phyloP scores from a whole-genome alignment of 1,140 invertebrate species.

The Dendrolimus punctatus region DNA sequence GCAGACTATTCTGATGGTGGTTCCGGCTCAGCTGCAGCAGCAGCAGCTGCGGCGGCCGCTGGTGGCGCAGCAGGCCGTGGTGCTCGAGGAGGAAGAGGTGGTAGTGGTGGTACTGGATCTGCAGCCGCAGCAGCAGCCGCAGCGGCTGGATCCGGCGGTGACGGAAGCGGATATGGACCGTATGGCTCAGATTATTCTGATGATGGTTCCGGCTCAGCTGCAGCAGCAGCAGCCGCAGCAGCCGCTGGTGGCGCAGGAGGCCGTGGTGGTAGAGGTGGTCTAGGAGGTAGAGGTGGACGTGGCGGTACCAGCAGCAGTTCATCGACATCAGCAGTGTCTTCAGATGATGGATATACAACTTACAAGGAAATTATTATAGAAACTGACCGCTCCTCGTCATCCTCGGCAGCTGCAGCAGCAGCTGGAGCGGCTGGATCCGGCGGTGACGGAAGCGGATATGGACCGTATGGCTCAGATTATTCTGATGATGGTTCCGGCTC shows the following conservation, averaged over 20 bases:
- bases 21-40: slow-evolving; percentile 8
- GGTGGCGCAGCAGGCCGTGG: slow-evolving; percentile 5
- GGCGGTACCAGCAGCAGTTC: too few species aligned
- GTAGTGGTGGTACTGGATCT: slow-evolving; percentile 12
- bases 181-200: slow-evolving; percentile 6
- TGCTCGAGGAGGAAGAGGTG: slow-evolving; percentile 5
- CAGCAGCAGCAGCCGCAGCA: slow-evolving; percentile 8
- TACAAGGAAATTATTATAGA: too few species aligned
- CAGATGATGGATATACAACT: too few species aligned
- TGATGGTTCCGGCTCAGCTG: slow-evolving; percentile 4
- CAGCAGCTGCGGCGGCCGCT: slow-evolving; percentile 10
- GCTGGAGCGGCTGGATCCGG: neutral
- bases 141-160: slow-evolving; percentile 7
- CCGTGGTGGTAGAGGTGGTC: too few species aligned
- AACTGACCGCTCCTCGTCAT: too few species aligned
- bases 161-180: too few species aligned
- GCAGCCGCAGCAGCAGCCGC: slow-evolving; percentile 8
- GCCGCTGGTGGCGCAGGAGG: too few species aligned
- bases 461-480: neutral
- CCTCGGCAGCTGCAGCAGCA: neutral
- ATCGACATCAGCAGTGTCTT: too few species aligned
- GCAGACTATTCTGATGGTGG: too few species aligned
- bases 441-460: neutral
- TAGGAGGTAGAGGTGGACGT: neutral
- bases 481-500: neutral